Conservation (phyloP, 2,113 vertebrate genomes). For the Hemiprocne comata region DNA sequence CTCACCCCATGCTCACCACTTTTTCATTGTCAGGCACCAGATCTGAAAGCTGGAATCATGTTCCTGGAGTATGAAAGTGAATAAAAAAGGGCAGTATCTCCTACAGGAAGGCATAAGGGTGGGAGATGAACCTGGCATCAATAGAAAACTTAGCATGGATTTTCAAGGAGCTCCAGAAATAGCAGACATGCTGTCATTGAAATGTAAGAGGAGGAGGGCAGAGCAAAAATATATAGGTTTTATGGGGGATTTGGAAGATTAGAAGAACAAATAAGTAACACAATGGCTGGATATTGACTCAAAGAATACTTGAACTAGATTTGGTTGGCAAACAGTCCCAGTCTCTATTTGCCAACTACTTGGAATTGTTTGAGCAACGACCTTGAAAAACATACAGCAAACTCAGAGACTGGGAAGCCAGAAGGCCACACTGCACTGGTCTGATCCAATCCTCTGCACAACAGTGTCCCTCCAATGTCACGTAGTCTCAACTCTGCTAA, state of each 20-base stretch:
- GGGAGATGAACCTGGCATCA: background rate
- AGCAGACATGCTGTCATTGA: conserved; percentile 41
- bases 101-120: background rate
- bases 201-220: conserved; percentile 18
- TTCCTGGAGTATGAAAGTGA: background rate
- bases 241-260: conserved; percentile 55
- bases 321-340: conserved; percentile 58
- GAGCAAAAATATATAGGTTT: conserved; percentile 57
- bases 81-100: background rate
- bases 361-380: conserved; percentile 66
- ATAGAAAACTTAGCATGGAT: background rate
- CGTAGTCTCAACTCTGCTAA: conserved; percentile 9
- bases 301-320: conserved; percentile 65
- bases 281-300: conserved; percentile 66
- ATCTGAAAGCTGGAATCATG: background rate
- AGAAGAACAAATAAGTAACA: conserved; percentile 68
- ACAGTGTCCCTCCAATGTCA: background rate
- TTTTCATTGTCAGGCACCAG: background rate
- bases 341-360: conserved; percentile 65
- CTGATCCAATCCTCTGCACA: conserved; percentile 1
- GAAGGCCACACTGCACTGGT: background rate
- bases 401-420: conserved; percentile 34
- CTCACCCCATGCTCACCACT: background rate
- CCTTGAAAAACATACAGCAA: conserved; percentile 62
- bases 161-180: conserved; percentile 53